These are phyloP conservation scores for Drosophila crucigera DNA, from an alignment of 2,888 invertebrate genomes.

Conservation along the genomic window DNA sequence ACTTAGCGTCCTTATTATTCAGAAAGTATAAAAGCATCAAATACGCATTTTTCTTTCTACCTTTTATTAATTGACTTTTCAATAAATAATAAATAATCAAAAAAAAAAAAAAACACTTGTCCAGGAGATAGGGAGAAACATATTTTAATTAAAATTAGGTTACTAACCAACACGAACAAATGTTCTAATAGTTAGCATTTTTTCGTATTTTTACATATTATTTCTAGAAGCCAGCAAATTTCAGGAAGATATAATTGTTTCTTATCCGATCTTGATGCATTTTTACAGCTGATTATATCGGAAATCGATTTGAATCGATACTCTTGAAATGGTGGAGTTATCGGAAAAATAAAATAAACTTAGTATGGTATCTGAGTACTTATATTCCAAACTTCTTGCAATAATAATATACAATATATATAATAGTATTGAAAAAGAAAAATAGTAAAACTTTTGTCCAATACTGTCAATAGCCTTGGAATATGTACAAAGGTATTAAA, in stretches of 20 bases:
- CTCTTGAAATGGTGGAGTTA: not conserved
- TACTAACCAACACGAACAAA: not conserved
- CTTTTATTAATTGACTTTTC: not conserved
- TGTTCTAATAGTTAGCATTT: accelerated
- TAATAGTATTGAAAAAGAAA: not conserved
- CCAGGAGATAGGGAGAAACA: not conserved
- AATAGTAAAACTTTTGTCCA: not conserved
- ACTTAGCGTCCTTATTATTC: not conserved
- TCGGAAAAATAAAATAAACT: not conserved
- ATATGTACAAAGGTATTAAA: not conserved
- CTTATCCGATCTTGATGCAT: not conserved
- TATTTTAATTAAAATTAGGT: not conserved
- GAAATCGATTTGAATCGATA: not conserved
- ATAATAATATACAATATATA: not conserved
- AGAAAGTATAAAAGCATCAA: not conserved
- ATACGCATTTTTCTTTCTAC: not conserved
- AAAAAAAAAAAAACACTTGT: not conserved
- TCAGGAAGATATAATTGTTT: not conserved
- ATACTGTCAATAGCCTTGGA: not conserved
- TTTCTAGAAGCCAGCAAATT: not conserved
- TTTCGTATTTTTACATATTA: not conserved
- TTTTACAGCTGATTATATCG: not conserved
- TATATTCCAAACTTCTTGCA: not conserved
- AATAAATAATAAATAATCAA: not conserved
- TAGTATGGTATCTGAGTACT: not conserved